phyloP scores from a whole-genome alignment of 2,113 vertebrate genomes.

The Solea senegalensis region DNA sequence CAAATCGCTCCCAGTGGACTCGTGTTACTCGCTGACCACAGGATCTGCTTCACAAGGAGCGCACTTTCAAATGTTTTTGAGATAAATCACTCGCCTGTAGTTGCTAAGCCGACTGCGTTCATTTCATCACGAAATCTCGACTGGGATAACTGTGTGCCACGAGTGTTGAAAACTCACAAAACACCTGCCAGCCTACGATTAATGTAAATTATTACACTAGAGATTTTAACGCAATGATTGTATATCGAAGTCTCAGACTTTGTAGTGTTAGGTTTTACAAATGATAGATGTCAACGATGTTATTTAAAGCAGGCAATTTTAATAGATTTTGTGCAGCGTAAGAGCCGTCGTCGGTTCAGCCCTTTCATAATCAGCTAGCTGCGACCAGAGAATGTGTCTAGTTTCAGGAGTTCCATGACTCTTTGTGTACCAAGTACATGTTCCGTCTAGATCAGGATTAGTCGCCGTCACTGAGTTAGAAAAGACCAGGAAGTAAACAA shows the following conservation, averaged over 20 bases:
- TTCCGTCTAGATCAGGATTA: conserved; percentile 41
- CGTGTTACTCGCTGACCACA: not conserved
- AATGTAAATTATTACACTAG: conserved; percentile 68
- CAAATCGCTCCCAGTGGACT: too few species aligned
- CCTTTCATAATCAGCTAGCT: conserved; percentile 52
- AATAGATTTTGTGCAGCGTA: conserved; percentile 58
- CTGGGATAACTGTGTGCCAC: conserved; percentile 59
- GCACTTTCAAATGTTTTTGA: conserved; percentile 12
- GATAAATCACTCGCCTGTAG: conserved; percentile 22
- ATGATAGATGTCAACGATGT: conserved; percentile 47
- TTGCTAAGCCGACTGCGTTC: conserved; percentile 5
- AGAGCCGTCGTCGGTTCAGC: conserved; percentile 32
- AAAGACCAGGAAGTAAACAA: conserved; percentile 33
- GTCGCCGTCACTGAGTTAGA: conserved; percentile 44
- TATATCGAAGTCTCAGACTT: conserved; percentile 69
- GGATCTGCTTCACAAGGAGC: conserved; percentile 16
- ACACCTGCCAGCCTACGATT: conserved; percentile 70
- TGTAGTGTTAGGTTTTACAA: conserved; percentile 70
- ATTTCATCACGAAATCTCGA: conserved; percentile 29
- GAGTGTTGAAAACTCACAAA: conserved; percentile 53
- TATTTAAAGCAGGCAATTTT: conserved; percentile 60
- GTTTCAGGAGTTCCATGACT: conserved; percentile 47
- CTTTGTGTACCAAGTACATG: conserved; percentile 44
- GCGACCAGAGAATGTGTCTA: conserved; percentile 61
- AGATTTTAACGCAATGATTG: conserved; percentile 73